Base-by-base conservation (phyloP, 2,113 vertebrate genomes). In the Nannospalax galili region DNA sequence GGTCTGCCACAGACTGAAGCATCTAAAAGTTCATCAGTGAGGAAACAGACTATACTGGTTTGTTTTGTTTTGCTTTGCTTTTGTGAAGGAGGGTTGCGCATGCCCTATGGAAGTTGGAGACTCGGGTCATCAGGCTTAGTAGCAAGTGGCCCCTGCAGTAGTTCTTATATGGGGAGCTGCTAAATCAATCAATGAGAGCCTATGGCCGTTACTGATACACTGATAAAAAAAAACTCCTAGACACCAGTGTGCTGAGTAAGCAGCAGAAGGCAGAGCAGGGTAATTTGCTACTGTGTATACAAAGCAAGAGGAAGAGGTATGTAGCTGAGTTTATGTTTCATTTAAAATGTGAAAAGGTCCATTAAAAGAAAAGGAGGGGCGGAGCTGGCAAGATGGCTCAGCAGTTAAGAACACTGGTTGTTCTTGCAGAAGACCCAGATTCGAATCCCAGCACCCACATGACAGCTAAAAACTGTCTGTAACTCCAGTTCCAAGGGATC, bases 161-260 rank as follows among this genome's bases (percentile, higher is more conserved):
- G 10, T 30, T 78, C 1, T 62, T 58, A 8, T 30, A 22, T 5
- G 9, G 37, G 58, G 19, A 77, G 52, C 45, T 26, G 9, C 14
- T 8, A 0, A 3, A 52, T 42, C 10, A 42, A 37, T 17, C 52
- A 81, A 81, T 74, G 11, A 80, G 64, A 40, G 35, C 65, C 45
- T n/a, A n/a, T 3, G 0, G 20, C 22, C 10, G 62, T 3, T 26
- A 72, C 84, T 0, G 4, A 35, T 42, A 35, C 11, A 60, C 7
- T 17, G 17, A 22, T 42, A 4, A 32, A 22, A 52, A 7, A 81
- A 45, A 90, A 14, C 17, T 77, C n/a, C 40, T 90, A 80, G 67
- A 58, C 15, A 30, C n/a, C 9, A n/a, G 7, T 17, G n/a, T 81
- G 24, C 56, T 9, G 58, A 2, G 40, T 62, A 32, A 52, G 40